Conservation (phyloP, 37 sponge, comb jelly and placozoan species). For the Theonella swinhoei region DNA sequence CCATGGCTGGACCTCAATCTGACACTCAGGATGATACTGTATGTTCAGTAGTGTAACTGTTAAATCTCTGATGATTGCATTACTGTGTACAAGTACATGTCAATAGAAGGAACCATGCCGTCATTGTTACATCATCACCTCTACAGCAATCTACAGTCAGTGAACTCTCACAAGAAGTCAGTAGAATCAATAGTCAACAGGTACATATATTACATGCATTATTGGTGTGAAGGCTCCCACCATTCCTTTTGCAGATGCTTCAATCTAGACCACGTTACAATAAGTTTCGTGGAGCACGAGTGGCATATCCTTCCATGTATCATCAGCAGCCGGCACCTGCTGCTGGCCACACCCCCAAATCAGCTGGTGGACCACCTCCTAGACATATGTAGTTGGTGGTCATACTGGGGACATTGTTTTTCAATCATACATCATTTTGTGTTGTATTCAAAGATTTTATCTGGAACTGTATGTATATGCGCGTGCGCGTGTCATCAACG, state of each 20-base stretch:
- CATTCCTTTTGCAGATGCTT: background rate
- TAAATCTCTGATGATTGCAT: background rate
- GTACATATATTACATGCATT: background rate
- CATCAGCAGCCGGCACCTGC: background rate
- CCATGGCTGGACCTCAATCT: background rate
- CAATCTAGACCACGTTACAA: background rate
- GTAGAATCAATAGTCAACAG: constrained; percentile 39
- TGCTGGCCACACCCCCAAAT: too few relatives aligned
- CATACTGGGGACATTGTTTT: too few relatives aligned
- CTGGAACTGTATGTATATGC: too few relatives aligned
- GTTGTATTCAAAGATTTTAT: too few relatives aligned
- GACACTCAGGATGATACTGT: constrained; percentile 52
- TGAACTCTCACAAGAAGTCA: constrained; percentile 61
- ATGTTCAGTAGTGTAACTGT: background rate
- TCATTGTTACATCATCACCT: background rate
- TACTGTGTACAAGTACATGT: too few relatives aligned
- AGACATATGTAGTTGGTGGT: background rate
- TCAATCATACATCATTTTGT: too few relatives aligned
- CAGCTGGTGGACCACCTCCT: background rate
- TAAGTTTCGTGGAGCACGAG: background rate
- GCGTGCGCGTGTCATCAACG: too few relatives aligned
- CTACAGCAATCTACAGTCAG: constrained; percentile 48
- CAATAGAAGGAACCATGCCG: too few relatives aligned
- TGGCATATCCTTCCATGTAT: background rate
- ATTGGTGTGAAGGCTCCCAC: background rate